Percentiles rank a stretch among this genome's conserved stretches.
phyloP scores from a whole-genome alignment of 2,113 vertebrate genomes.

The Phyllopteryx taeniolatus region DNA sequence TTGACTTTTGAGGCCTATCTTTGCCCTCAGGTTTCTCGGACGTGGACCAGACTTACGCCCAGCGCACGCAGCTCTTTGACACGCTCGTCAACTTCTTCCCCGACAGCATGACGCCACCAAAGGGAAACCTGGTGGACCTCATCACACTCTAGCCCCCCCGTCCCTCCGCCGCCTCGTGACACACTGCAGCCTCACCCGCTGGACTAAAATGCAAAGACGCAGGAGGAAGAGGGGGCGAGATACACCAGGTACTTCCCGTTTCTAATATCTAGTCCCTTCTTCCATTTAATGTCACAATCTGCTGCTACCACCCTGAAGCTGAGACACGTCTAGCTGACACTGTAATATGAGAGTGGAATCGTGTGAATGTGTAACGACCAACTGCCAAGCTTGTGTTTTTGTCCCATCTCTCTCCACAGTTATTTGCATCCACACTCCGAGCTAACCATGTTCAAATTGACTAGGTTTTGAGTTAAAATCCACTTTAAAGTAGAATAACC shows the following conservation, averaged over 20 bases:
- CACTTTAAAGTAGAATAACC: background rate
- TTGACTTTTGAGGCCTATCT: background rate
- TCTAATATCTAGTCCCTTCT: slow-evolving; percentile 5
- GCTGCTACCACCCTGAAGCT: slow-evolving; percentile 14
- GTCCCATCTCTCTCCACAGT: background rate
- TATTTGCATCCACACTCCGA: background rate
- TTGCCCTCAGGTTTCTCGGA: slow-evolving; percentile 86
- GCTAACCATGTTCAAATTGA: background rate
- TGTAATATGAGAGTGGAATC: background rate
- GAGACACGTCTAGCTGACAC: background rate
- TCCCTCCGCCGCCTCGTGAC: background rate
- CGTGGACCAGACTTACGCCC: slow-evolving; percentile 94
- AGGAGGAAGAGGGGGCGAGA: background rate
- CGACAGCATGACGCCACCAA: slow-evolving; percentile 98
- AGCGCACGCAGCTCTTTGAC: slow-evolving; percentile 97
- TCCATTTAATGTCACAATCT: slow-evolving; percentile 13
- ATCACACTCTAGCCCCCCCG: slow-evolving; percentile 85
- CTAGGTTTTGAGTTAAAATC: background rate
- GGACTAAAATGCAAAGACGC: slow-evolving; percentile 6
- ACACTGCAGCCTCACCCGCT: background rate
- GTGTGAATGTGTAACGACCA: background rate
- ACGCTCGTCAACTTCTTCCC: slow-evolving; percentile 98
- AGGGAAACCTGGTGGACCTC: slow-evolving; percentile 98
- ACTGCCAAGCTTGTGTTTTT: background rate
- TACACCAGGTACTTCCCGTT: slow-evolving; percentile 42